phyloP scores from a whole-genome alignment of 2,888 invertebrate genomes.

The Trissoscelio sp. region DNA sequence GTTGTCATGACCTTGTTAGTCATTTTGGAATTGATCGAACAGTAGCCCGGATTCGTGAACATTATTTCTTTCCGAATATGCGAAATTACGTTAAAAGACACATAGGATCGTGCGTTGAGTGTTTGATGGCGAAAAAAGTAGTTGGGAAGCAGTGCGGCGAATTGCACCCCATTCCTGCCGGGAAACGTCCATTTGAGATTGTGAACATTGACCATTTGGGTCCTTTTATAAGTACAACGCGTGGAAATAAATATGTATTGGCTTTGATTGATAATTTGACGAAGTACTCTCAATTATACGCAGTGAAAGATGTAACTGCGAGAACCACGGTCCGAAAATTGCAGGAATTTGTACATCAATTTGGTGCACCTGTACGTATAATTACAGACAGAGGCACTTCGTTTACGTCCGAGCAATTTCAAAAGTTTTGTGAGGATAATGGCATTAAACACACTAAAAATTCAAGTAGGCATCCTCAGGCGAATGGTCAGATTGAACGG shows the following conservation, averaged over 20 bases:
- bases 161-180: background rate
- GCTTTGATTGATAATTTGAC: constrained; percentile 4
- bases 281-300: background rate
- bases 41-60: constrained; percentile 25
- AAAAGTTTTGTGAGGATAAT: constrained; percentile 41
- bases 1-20: background rate
- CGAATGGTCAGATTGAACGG: constrained; percentile 47
- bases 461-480: constrained; percentile 47
- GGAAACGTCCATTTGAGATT: background rate
- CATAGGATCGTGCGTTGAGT: constrained; percentile 30
- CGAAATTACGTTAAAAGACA: constrained; percentile 55
- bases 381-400: background rate
- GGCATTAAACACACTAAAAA: constrained; percentile 45
- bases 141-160: background rate
- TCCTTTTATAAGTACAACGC: background rate
- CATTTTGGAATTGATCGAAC: constrained; percentile 50
- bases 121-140: background rate
- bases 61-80: constrained; percentile 69
- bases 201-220: background rate
- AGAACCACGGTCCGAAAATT: background rate
- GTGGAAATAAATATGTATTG: background rate
- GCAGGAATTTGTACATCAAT: background rate
- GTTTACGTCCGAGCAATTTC: background rate
- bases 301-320: background rate
- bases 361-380: background rate